A percentile compares a stretch with the other conserved stretches of the same genome.
Evolutionary conservation across 2,113 vertebrate species (phyloP).

Genomic region (Elachura formosa): DNA sequence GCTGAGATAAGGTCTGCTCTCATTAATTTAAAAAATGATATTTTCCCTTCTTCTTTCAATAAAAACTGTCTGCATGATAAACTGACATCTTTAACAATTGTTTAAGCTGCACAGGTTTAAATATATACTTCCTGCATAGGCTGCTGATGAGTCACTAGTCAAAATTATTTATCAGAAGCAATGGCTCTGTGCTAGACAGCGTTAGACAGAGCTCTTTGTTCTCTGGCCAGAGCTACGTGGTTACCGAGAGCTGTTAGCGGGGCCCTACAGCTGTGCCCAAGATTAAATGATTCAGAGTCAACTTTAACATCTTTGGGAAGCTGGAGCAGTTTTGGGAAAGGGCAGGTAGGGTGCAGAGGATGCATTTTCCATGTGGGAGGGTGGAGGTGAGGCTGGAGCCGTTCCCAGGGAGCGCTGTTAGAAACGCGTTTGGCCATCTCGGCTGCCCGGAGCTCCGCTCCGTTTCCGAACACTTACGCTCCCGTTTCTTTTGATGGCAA

Average conservation of each 20-base stretch:
- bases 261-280: neutral
- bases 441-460: neutral
- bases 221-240: neutral
- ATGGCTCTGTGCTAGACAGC: conserved; percentile 39
- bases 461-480: neutral
- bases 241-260: neutral
- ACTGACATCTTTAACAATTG: conserved; percentile 55
- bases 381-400: neutral
- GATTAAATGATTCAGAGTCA: neutral
- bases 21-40: conserved; percentile 57
- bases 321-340: neutral
- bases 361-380: rapidly evolving
- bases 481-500: neutral
- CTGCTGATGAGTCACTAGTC: conserved; percentile 67
- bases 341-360: rapidly evolving
- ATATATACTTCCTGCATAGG: conserved; percentile 53
- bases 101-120: conserved; percentile 39
- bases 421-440: neutral
- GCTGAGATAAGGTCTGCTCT: conserved; percentile 49
- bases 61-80: conserved; percentile 50
- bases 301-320: neutral
- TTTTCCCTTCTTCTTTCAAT: conserved; percentile 38
- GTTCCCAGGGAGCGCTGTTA: rapidly evolving
- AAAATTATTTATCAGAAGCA: conserved; percentile 64
- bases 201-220: neutral